A percentile compares a stretch with the other conserved stretches of the same genome.
These are phyloP conservation scores for Epirrhoe tristata DNA, from an alignment of 2,888 invertebrate genomes.

Conservation along the genomic window DNA sequence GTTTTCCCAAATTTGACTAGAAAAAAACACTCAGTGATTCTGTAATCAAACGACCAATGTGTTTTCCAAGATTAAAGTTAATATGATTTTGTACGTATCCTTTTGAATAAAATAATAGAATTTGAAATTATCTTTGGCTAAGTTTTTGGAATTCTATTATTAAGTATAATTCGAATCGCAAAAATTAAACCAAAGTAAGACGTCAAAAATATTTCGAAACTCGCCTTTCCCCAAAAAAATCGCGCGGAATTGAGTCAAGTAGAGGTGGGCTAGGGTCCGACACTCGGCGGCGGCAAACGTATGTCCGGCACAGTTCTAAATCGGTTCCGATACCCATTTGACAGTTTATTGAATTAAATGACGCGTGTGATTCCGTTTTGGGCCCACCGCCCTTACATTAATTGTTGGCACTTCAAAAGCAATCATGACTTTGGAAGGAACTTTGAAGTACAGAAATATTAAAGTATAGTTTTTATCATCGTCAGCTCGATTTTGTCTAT, in stretches of 20 bases:
- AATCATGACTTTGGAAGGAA: not conserved
- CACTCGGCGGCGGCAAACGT: conserved; percentile 78
- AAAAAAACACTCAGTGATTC: not conserved
- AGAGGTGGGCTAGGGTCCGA: conserved; percentile 75
- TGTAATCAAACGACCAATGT: not conserved
- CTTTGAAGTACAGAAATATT: too few relatives aligned
- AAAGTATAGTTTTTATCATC: too few relatives aligned
- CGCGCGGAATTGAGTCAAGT: conserved; percentile 83
- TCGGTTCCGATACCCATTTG: conserved; percentile 78
- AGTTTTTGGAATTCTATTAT: too few relatives aligned
- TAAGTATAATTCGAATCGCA: too few relatives aligned
- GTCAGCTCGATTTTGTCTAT: too few relatives aligned
- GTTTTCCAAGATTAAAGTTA: too few relatives aligned
- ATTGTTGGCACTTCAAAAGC: conserved; percentile 11
- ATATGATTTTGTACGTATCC: too few relatives aligned
- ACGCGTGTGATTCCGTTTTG: conserved; percentile 59
- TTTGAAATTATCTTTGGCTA: too few relatives aligned
- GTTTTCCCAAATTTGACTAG: not conserved
- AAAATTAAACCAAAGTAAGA: too few relatives aligned
- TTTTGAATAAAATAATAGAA: too few relatives aligned
- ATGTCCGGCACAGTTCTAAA: conserved; percentile 82
- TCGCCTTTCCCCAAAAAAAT: conserved; percentile 63
- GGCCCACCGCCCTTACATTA: conserved; percentile 18
- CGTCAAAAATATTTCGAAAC: not conserved
- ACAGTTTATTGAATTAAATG: conserved; percentile 81